Evolutionary conservation across 35 echinoderm and acorn worm species (phyloP), one percentile per base, ranked within the genome.

Genomic region (Stichopus chloronotus): DNA sequence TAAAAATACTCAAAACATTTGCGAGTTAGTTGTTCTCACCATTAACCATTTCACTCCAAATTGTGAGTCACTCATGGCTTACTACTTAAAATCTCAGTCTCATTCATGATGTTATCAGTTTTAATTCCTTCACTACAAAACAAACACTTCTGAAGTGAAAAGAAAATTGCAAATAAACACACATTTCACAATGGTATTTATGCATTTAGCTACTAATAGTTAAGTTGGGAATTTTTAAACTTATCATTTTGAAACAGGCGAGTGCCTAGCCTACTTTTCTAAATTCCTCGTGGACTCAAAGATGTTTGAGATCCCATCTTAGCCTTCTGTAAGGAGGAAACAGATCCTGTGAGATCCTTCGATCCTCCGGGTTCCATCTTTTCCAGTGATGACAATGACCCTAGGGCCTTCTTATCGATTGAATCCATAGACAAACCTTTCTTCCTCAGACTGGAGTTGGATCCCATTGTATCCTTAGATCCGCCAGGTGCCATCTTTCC

Each of bases 281-380:
- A 88, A 58, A n/a, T 57, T 58, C 86, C 86, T 57, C 86, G 13
- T 14, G 86, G 25, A 63, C 86, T 88, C 58, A 88, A 8, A 25
- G 86, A 88, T 88, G 86, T 21, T 57, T 88, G 59, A 20, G 86
- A 88, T 69, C 86, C 86, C 57, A 69, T 88, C 23, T 88, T 88
- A 20, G 54, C 23, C 58, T 88, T 88, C 58, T 88, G 86, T n/a
- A 57, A 57, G 14, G 58, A 88, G 61, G 16, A 16, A 23, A 52
- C 57, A 8, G 86, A 88, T 61, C 86, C 61, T n/a, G 86, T 25
- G 58, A 12, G 86, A 65, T 88, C 86, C 43, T 23, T 61, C 9
- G 86, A 88, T 88, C 86, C 86, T 60, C 86, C 58, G 0, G 86
- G 56, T 21, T 8, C 86, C 61, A 19, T 69, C 61, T 88, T 88